A percentile compares a stretch with the other conserved stretches of the same genome.
Evolutionary conservation across 2,113 vertebrate species (phyloP).

Genomic region (Heterotilapia buettikoferi): DNA sequence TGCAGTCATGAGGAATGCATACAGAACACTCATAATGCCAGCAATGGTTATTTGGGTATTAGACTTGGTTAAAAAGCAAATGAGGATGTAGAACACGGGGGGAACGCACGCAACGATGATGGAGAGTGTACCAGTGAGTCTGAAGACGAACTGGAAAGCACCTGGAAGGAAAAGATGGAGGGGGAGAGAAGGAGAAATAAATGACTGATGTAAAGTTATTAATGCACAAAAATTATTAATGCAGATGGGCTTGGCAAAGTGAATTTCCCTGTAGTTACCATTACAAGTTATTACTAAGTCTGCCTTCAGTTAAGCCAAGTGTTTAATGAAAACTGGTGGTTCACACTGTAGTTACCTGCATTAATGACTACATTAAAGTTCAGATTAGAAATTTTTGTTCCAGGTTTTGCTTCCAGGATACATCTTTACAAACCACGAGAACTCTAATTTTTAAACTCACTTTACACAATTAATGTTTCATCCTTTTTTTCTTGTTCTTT

Average conservation of each 20-base stretch:
- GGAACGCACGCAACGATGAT: conserved; percentile 68
- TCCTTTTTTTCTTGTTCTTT: background rate
- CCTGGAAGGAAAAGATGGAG: conserved; percentile 35
- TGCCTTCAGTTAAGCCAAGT: background rate
- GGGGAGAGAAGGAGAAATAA: background rate
- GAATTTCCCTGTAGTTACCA: background rate
- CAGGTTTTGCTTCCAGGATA: background rate
- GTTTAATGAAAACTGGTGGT: background rate
- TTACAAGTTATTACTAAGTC: background rate
- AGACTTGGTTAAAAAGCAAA: conserved; percentile 69
- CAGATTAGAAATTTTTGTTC: background rate
- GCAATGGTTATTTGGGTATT: conserved; percentile 73
- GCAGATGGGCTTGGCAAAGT: background rate
- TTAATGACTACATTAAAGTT: background rate
- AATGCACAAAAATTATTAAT: background rate
- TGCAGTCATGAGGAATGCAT: conserved; percentile 79
- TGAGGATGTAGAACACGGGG: conserved; percentile 67
- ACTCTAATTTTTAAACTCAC: background rate
- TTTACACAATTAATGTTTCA: background rate
- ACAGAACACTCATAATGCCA: conserved; percentile 72
- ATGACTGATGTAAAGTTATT: background rate
- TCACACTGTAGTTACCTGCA: background rate
- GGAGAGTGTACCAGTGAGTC: conserved; percentile 50
- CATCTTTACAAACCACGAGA: background rate
- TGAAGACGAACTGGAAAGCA: conserved; percentile 74